Base-by-base conservation (phyloP, 2,888 invertebrate genomes). In the Drosophila recens region DNA sequence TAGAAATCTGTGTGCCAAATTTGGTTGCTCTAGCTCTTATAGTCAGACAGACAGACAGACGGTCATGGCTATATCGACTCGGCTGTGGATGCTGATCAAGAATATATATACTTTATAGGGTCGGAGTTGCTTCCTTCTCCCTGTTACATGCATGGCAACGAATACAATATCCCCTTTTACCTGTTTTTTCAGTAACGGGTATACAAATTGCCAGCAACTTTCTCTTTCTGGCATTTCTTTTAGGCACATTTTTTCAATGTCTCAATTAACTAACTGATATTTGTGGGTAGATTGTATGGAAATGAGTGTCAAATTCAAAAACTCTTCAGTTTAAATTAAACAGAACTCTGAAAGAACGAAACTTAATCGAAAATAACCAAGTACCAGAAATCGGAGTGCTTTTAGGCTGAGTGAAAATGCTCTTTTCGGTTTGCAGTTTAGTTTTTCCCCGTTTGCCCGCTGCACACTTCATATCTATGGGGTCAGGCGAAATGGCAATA, bases 401-500 rank as follows among this genome's bases (percentile, higher is more conserved):
- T 65, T 51, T 53, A 15, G 30, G 30, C 52, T 3, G n/a, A 30
- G 53, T 38, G 46, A 64, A 53, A 56, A 48, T 27, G 33, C 20
- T 38, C 40, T 3, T 42, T 57, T 27, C 45, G 58, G 20, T 17
- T 17, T 17, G 17, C 27, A 20, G 20, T 36, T 30, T 27, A 27
- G 27, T 27, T 20, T 30, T 17, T 17, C 1, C 1, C 17, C 17
- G 17, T 17, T 17, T 15, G n/a, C 20, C 33, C 13, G n/a, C 8
- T 10, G 17, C 73, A 45, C 58, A 59, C 56, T 64, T 64, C 34
- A 67, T 61, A 59, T 65, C 64, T 62, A 13, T n/a, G 48, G 54
- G n/a, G 11, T 46, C 33, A 42, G 56, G 23, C 42, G 30, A 65
- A 65, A 49, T 36, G 68, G 82, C 82, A 77, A 81, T 87, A 82